Conservation (phyloP, 2,888 invertebrate genomes). For the Drosophila suboccidentalis region DNA sequence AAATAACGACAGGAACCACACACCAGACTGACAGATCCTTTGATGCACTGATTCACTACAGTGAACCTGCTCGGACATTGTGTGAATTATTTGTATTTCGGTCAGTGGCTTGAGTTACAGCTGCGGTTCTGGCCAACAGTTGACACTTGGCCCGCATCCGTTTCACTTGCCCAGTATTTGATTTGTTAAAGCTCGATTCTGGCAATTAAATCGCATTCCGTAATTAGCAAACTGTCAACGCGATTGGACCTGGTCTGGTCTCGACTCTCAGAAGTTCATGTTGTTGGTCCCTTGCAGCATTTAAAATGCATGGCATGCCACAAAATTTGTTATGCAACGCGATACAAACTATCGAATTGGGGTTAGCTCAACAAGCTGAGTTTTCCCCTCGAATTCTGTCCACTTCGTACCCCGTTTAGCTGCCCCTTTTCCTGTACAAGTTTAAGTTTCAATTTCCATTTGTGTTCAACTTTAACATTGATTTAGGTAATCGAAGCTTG, state of each 20-base stretch:
- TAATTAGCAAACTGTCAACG: slow-evolving; percentile 43
- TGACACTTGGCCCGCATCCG: slow-evolving; percentile 59
- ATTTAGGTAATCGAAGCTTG: slow-evolving; percentile 41
- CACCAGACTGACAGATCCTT: slow-evolving; percentile 45
- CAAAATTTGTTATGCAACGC: slow-evolving; percentile 41
- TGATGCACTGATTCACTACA: slow-evolving; percentile 51
- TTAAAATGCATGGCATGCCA: slow-evolving; percentile 57
- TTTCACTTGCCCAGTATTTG: slow-evolving; percentile 43
- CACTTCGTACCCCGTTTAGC: slow-evolving; percentile 5
- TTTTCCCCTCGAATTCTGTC: neutral
- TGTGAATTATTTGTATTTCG: slow-evolving; percentile 75
- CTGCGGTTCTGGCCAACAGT: slow-evolving; percentile 39
- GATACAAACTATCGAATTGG: slow-evolving; percentile 14
- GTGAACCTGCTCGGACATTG: slow-evolving; percentile 42
- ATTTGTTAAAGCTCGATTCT: slow-evolving; percentile 47
- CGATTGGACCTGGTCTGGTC: neutral
- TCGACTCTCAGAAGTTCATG: neutral
- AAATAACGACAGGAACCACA: slow-evolving; percentile 65
- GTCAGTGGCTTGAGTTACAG: slow-evolving; percentile 34
- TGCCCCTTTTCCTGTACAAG: slow-evolving; percentile 9
- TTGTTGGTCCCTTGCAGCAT: slow-evolving; percentile 29
- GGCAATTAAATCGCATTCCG: slow-evolving; percentile 60
- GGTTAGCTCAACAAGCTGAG: slow-evolving; percentile 29
- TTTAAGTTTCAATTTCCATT: slow-evolving; percentile 45
- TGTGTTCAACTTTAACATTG: slow-evolving; percentile 36